These are phyloP conservation scores for Emydura subglobosa DNA, from an alignment of 2,113 vertebrate genomes.

Conservation along the genomic window DNA sequence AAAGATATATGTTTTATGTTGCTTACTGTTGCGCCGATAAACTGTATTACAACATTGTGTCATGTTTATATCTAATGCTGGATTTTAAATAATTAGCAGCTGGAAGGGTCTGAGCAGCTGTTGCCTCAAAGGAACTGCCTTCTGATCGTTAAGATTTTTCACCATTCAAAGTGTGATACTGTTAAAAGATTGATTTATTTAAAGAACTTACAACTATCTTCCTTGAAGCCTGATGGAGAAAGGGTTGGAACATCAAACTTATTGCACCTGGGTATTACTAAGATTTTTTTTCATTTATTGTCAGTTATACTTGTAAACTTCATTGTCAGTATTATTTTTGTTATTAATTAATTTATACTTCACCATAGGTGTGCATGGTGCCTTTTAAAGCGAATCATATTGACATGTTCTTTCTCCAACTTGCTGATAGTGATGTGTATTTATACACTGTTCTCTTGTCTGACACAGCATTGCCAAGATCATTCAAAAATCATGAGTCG, in stretches of 20 bases:
- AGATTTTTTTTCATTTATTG: conserved; percentile 43
- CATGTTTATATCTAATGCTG: background rate
- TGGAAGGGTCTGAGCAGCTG: background rate
- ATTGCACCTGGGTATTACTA: conserved; percentile 22
- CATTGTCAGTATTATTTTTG: background rate
- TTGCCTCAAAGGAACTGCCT: conserved; percentile 4
- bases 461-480: background rate
- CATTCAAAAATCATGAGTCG: background rate
- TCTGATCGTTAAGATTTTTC: conserved; percentile 1
- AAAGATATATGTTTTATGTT: background rate
- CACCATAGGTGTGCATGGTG: background rate
- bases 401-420: background rate
- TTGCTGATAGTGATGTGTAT: background rate
- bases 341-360: conserved; percentile 36
- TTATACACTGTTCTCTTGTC: background rate
- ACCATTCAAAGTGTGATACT: background rate
- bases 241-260: conserved; percentile 3
- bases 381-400: background rate
- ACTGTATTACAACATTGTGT: background rate
- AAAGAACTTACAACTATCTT: conserved; percentile 34
- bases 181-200: conserved; percentile 49
- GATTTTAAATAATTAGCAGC: conserved; percentile 17
- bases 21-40: background rate
- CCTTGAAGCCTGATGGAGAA: conserved; percentile 13
- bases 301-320: conserved; percentile 58